Conservation (phyloP, 2,888 invertebrate genomes). For the Epiperipatus broadwayi region DNA sequence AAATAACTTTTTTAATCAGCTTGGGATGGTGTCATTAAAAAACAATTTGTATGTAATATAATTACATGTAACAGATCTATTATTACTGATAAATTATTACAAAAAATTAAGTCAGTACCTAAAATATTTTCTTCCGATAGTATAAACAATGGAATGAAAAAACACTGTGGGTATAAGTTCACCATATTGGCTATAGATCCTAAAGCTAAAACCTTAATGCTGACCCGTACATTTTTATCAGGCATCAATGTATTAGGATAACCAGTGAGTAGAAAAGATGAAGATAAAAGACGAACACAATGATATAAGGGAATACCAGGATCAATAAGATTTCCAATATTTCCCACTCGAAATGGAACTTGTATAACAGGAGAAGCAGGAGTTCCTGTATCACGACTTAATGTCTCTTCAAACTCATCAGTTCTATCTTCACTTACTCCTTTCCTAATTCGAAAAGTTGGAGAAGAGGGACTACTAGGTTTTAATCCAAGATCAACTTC, state of each 20-base stretch:
- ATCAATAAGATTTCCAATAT: constrained; percentile 46
- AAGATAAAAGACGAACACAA: constrained; percentile 48
- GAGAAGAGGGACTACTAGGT: no score
- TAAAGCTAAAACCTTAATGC: constrained; percentile 69
- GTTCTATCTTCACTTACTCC: constrained; percentile 15
- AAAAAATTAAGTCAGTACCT: no score
- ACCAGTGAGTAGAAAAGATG: constrained; percentile 51
- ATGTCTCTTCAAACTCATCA: constrained; percentile 15
- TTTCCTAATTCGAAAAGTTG: no score
- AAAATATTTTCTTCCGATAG: constrained; percentile 16
- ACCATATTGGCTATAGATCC: constrained; percentile 56
- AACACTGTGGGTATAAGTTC: constrained; percentile 48
- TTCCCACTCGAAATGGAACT: constrained; percentile 29
- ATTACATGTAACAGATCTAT: no score
- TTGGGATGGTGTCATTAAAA: no score
- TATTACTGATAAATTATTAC: constrained; percentile 23
- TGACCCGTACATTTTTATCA: constrained; percentile 60
- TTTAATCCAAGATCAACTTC: constrained; percentile 12
- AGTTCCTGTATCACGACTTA: constrained; percentile 12
- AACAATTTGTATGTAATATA: no score
- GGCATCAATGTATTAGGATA: constrained; percentile 40
- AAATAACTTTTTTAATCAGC: no score
- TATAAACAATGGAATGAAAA: constrained; percentile 39
- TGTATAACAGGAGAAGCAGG: constrained; percentile 15
- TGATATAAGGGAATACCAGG: constrained; percentile 45